Evolutionary conservation across 1,140 invertebrate species (phyloP).

Genomic region (Zelostemma sp.): DNA sequence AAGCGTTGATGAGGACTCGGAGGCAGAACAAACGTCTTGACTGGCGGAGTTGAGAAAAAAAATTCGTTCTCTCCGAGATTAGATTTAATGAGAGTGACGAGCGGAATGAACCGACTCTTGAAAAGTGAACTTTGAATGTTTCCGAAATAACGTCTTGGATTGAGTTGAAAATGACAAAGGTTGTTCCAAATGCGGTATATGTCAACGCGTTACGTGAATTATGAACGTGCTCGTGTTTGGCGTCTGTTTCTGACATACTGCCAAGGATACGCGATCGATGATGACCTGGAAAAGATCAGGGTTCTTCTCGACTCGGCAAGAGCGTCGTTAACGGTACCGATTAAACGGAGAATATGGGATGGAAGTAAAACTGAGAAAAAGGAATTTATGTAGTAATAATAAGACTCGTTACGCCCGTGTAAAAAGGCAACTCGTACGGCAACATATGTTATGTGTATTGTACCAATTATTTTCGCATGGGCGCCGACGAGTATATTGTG

Average conservation of each 20-base stretch:
- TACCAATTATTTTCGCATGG: too few species aligned
- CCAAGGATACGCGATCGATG: conserved; percentile 36
- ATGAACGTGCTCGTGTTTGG: conserved; percentile 48
- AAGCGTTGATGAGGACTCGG: not conserved
- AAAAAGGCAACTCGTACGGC: not conserved
- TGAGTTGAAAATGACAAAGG: conserved; percentile 28
- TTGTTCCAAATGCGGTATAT: conserved; percentile 53
- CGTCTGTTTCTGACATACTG: conserved; percentile 47
- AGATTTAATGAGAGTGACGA: conserved; percentile 1
- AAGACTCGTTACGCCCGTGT: conserved; percentile 5
- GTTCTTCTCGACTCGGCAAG: conserved; percentile 20
- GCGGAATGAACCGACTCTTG: conserved; percentile 6
- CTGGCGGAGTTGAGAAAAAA: not conserved
- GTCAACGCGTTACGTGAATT: conserved; percentile 55
- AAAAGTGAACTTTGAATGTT: too few species aligned
- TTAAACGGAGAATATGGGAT: too few species aligned
- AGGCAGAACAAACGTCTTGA: not conserved
- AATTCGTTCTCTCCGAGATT: not conserved
- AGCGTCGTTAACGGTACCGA: too few species aligned
- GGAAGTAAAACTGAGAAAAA: too few species aligned
- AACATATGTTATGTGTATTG: too few species aligned
- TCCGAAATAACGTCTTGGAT: not conserved
- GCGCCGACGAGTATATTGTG: conserved; percentile 15
- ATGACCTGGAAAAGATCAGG: conserved; percentile 24
- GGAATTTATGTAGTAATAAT: too few species aligned